Evolutionary conservation across 2,888 invertebrate species (phyloP).

Genomic region (Rapana venosa): DNA sequence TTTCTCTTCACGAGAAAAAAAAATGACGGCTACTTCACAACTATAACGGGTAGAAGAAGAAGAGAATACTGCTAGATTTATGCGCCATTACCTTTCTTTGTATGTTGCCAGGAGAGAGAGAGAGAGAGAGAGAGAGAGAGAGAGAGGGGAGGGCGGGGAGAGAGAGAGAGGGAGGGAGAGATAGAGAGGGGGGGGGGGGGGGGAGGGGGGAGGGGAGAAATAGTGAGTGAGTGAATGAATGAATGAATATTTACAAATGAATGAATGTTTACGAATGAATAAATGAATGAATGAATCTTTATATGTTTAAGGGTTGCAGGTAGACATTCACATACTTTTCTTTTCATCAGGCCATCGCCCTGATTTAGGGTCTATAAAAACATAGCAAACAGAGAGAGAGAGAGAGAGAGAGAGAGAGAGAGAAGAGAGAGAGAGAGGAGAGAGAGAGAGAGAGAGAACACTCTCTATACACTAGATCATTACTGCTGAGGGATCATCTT

Average conservation of each 20-base stretch:
- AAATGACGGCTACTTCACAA: not conserved
- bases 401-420: conserved; percentile 15
- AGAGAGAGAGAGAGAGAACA: not conserved
- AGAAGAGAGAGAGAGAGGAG: not conserved
- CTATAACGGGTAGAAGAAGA: not conserved
- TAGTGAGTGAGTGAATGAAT: not conserved
- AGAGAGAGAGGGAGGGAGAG: conserved; percentile 15
- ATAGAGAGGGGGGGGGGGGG: not conserved
- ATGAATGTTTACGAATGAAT: too few relatives aligned
- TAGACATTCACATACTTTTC: too few relatives aligned
- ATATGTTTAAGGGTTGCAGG: too few relatives aligned
- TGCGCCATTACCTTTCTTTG: not conserved
- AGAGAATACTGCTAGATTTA: not conserved
- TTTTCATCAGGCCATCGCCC: too few relatives aligned
- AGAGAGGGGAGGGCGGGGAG: not conserved
- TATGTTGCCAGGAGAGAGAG: not conserved
- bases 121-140: conserved; percentile 6
- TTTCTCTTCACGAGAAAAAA: too few relatives aligned
- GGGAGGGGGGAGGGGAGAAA: not conserved
- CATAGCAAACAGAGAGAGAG: conserved; percentile 21
- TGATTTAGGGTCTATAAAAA: too few relatives aligned
- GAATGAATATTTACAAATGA: too few relatives aligned
- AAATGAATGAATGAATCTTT: too few relatives aligned
- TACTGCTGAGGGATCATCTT: too few relatives aligned
- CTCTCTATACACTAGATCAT: too few relatives aligned